Evolutionary conservation across 2,888 invertebrate genomes (phyloP).

Genomic region (Brachypterus glaber): DNA sequence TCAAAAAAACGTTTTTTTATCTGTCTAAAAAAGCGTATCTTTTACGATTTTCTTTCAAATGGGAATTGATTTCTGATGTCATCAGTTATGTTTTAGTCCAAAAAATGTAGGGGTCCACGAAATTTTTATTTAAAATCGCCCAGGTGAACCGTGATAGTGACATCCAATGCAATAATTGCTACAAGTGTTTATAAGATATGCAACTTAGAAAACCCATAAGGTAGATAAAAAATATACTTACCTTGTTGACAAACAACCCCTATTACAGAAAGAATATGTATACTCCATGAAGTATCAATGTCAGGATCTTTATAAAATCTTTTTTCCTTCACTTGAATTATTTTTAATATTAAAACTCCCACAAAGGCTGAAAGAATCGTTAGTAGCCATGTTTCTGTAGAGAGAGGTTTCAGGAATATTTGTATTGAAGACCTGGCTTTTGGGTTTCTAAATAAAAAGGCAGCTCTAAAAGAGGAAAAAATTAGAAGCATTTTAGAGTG

Average conservation of each 20-base stretch:
- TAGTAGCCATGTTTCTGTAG: constrained; percentile 27
- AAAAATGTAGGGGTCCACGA: too few relatives aligned
- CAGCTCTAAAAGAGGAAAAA: constrained; percentile 29
- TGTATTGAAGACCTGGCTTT: constrained; percentile 28
- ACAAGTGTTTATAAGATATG: too few relatives aligned
- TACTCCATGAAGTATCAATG: constrained; percentile 27
- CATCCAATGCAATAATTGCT: too few relatives aligned
- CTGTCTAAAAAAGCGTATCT: too few relatives aligned
- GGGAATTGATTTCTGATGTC: too few relatives aligned
- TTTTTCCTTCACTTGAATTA: constrained; percentile 21
- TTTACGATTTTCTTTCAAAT: too few relatives aligned
- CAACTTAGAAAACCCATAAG: background rate
- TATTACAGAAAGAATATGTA: constrained; percentile 24
- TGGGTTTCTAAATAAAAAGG: constrained; percentile 31
- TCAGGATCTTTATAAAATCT: constrained; percentile 9
- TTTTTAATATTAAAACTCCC: constrained; percentile 23
- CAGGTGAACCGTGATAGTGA: too few relatives aligned
- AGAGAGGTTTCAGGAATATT: constrained; percentile 30
- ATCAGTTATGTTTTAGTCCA: too few relatives aligned
- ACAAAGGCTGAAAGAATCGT: constrained; percentile 20
- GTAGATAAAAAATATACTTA: constrained; percentile 11
- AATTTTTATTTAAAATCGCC: too few relatives aligned
- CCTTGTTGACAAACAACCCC: constrained; percentile 35
- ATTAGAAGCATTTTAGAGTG: too few relatives aligned
- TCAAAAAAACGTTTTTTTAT: too few relatives aligned